Percentiles rank a stretch among this genome's conserved stretches.
phyloP scores from a whole-genome alignment of 1,140 invertebrate species.

The Eriocheir sinensis region DNA sequence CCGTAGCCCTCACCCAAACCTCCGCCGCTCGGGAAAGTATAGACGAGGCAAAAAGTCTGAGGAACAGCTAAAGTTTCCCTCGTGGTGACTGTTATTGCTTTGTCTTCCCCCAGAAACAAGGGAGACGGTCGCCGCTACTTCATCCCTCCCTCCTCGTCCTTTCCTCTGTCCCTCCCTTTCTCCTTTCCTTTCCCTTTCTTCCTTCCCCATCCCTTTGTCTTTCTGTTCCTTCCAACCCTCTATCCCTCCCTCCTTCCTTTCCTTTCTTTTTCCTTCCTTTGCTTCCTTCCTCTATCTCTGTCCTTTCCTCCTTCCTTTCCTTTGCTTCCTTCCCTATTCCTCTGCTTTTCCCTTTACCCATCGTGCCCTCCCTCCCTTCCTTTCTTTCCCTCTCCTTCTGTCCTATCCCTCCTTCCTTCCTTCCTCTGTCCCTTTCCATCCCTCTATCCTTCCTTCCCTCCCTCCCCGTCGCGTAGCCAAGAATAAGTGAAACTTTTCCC shows the following conservation, averaged over 20 bases:
- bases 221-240: too few relatives aligned
- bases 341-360: background rate
- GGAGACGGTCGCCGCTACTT: background rate
- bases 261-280: background rate
- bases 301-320: background rate
- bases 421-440: background rate
- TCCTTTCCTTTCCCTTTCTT: too few relatives aligned
- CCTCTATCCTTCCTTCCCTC: background rate
- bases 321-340: background rate
- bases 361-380: background rate
- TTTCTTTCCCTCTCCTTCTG: background rate
- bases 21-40: too few relatives aligned
- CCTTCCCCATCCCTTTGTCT: too few relatives aligned
- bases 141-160: background rate
- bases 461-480: background rate
- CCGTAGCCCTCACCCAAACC: too few relatives aligned
- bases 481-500: conserved; percentile 24
- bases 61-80: too few relatives aligned
- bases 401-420: background rate
- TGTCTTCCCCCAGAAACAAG: background rate
- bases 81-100: background rate
- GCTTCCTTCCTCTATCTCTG: background rate
- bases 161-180: background rate
- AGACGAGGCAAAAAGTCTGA: too few relatives aligned
- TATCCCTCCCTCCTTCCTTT: too few relatives aligned